These are phyloP conservation scores for Melopsittacus undulatus DNA, from an alignment of 2,797 vertebrate species.

Conservation along the genomic window DNA sequence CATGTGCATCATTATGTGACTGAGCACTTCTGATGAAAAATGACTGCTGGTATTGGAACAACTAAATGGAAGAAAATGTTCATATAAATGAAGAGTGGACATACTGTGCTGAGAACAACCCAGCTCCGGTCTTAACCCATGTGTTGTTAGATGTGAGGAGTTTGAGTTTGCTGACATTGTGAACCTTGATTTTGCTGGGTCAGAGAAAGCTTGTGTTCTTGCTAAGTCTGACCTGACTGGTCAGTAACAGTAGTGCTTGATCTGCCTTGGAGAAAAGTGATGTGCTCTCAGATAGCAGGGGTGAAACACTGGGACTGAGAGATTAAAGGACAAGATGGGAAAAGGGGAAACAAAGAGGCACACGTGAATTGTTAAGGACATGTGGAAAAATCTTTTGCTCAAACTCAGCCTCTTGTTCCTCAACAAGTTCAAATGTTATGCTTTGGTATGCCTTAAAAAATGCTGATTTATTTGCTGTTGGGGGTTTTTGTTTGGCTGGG, in stretches of 20 bases:
- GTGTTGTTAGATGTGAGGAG: background rate
- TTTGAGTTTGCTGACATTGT: background rate
- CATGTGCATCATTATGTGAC: background rate
- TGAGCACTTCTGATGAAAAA: background rate
- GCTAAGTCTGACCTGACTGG: background rate
- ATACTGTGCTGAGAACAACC: background rate
- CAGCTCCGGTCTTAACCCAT: background rate
- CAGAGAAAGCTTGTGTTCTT: background rate
- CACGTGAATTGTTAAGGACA: background rate
- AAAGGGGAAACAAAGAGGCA: background rate
- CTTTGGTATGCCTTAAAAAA: background rate
- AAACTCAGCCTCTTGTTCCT: background rate
- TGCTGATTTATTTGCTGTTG: background rate
- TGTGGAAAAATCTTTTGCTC: background rate
- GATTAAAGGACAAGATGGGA: background rate
- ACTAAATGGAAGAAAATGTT: background rate
- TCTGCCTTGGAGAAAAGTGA: background rate
- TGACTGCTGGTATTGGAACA: background rate
- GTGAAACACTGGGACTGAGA: background rate
- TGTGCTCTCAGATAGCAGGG: background rate
- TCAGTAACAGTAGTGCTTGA: background rate
- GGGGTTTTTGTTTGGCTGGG: rapidly evolving
- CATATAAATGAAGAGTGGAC: background rate
- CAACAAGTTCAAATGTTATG: background rate
- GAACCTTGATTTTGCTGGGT: background rate